Percentiles rank a stretch among this genome's conserved stretches.
phyloP scores from a whole-genome alignment of 1,140 invertebrate species.

The Lordiphosa mommai region DNA sequence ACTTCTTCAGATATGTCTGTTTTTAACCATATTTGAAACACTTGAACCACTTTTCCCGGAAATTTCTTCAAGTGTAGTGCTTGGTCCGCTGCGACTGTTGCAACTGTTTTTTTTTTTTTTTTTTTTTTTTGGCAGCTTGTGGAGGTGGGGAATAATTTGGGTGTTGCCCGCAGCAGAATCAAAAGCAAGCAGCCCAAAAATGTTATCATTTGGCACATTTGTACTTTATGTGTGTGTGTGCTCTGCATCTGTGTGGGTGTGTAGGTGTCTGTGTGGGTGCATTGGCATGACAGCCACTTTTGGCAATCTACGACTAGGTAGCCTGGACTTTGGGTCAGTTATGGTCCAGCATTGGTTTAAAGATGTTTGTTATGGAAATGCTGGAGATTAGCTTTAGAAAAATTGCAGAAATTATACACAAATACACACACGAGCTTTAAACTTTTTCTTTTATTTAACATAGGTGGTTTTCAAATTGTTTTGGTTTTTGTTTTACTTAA shows the following conservation, averaged over 20 bases:
- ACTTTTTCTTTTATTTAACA: no score
- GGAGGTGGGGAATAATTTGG: no score
- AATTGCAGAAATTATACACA: not conserved
- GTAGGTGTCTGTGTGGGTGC: not conserved
- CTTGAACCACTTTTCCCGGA: no score
- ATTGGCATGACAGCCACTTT: not conserved
- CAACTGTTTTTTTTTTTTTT: no score
- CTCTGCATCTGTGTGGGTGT: constrained; percentile 1
- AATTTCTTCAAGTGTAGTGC: no score
- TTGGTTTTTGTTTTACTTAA: no score
- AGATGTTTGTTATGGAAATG: constrained; percentile 3
- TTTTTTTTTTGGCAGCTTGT: no score
- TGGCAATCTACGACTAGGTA: constrained; percentile 6
- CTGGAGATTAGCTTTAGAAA: not conserved
- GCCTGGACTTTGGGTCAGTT: constrained; percentile 15
- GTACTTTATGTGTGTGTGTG: constrained; percentile 44
- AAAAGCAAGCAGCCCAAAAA: constrained; percentile 32
- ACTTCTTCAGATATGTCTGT: no score
- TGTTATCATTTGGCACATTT: constrained; percentile 70
- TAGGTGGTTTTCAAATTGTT: no score
- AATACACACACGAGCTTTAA: no score
- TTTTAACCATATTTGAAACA: no score
- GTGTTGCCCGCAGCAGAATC: not conserved
- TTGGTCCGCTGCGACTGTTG: no score
- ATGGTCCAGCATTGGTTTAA: constrained; percentile 16